Evolutionary conservation across 2,113 vertebrate genomes (phyloP).

Genomic region (Hemiprocne comata): DNA sequence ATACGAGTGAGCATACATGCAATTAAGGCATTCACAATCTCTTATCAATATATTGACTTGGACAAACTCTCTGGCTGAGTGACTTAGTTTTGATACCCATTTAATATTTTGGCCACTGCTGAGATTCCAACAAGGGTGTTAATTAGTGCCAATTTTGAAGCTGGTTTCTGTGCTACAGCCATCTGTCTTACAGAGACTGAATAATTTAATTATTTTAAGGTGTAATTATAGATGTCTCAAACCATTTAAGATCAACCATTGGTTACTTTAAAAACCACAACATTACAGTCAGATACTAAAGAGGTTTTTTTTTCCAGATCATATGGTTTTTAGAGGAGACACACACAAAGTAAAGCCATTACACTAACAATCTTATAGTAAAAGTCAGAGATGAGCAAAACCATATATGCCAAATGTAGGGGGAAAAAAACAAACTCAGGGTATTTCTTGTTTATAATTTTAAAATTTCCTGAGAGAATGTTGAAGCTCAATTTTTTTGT

Average conservation of each 20-base stretch:
- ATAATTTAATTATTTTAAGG: constrained; percentile 51
- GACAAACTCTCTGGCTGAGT: background rate
- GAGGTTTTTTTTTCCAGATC: background rate
- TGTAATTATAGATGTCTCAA: constrained; percentile 46
- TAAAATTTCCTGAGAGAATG: background rate
- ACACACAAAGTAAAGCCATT: background rate
- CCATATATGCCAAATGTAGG: background rate
- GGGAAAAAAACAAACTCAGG: background rate
- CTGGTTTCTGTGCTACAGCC: constrained; percentile 31
- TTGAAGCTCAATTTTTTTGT: background rate
- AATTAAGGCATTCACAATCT: constrained; percentile 14
- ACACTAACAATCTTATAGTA: background rate
- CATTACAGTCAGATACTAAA: background rate
- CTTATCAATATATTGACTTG: constrained; percentile 25
- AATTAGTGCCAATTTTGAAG: constrained; percentile 56
- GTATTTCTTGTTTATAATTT: background rate
- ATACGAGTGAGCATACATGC: background rate
- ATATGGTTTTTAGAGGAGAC: background rate
- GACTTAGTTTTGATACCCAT: constrained; percentile 48
- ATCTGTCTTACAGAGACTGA: constrained; percentile 47
- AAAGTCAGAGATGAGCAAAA: background rate
- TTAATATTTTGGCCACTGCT: constrained; percentile 46
- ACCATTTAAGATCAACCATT: background rate
- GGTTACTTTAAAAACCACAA: background rate
- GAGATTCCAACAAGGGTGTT: constrained; percentile 42